Conservation (phyloP, 2,797 vertebrate species). For the Aselliscus stoliczkanus region DNA sequence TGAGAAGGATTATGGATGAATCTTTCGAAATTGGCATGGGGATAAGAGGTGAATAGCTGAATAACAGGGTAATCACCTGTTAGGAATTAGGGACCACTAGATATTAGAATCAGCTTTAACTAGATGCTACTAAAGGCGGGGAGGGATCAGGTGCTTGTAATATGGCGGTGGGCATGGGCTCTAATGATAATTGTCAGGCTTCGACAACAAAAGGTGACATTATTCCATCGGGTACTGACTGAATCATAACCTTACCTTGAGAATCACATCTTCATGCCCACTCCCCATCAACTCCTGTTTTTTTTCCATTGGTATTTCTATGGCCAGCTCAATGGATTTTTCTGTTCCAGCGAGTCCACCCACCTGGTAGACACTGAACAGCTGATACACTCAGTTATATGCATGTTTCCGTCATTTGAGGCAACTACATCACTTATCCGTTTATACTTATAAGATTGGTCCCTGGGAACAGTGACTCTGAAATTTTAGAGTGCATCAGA, state of each 20-base stretch:
- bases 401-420: not conserved
- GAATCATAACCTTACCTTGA: too few relatives aligned
- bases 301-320: not conserved
- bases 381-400: not conserved
- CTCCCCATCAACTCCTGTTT: fast-evolving
- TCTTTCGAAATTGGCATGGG: not conserved
- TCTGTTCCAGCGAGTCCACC: not conserved
- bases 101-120: not conserved
- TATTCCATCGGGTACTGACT: fast-evolving
- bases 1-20: not conserved
- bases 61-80: not conserved
- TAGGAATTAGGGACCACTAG: not conserved
- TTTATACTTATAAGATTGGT: not conserved
- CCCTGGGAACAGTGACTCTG: not conserved
- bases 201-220: not conserved
- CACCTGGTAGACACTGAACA: not conserved
- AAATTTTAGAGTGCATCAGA: not conserved
- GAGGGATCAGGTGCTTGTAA: not conserved
- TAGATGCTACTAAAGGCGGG: not conserved
- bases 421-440: not conserved
- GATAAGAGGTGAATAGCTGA: not conserved
- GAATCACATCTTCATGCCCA: not conserved
- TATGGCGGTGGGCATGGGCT: not conserved
- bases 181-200: not conserved
- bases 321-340: not conserved